These are phyloP conservation scores for Epinotia bilunana DNA, from an alignment of 2,888 invertebrate genomes.

Conservation along the genomic window DNA sequence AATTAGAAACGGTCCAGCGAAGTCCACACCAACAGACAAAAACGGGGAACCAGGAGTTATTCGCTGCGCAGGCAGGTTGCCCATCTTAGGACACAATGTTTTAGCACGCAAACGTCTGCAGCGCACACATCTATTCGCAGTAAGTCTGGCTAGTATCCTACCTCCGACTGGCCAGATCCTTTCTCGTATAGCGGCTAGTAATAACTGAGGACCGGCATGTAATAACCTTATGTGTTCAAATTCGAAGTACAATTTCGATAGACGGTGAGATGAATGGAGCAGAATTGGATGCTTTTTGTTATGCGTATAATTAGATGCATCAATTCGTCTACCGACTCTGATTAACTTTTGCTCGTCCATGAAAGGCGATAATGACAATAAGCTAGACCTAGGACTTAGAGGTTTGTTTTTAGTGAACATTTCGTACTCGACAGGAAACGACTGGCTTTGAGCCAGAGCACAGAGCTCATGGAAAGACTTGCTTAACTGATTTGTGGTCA, in stretches of 20 bases:
- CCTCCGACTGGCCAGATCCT: slow-evolving; percentile 47
- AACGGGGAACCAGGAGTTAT: slow-evolving; percentile 32
- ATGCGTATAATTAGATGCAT: neutral
- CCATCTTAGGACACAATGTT: slow-evolving; percentile 38
- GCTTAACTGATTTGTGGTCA: slow-evolving; percentile 1
- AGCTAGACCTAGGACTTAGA: too few relatives aligned
- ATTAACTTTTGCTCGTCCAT: too few relatives aligned
- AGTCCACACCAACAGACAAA: slow-evolving; percentile 25
- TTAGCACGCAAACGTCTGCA: slow-evolving; percentile 42
- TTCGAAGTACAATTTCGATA: slow-evolving; percentile 13
- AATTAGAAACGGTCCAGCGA: too few relatives aligned
- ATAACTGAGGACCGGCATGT: slow-evolving; percentile 33
- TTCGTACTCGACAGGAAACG: slow-evolving; percentile 20
- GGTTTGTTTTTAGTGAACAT: slow-evolving; percentile 3
- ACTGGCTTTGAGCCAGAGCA: slow-evolving; percentile 10
- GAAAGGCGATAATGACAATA: too few relatives aligned
- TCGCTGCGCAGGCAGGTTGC: slow-evolving; percentile 34
- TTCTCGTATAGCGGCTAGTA: slow-evolving; percentile 43
- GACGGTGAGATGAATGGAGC: slow-evolving; percentile 11
- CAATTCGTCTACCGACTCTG: neutral
- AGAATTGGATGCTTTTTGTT: neutral
- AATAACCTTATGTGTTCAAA: slow-evolving; percentile 5
- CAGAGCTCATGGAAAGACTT: slow-evolving; percentile 1
- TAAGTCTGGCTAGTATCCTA: slow-evolving; percentile 44
- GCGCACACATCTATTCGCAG: slow-evolving; percentile 43